phyloP scores from a whole-genome alignment of 23 tunicate species.

The Trididemnum nubilum region DNA sequence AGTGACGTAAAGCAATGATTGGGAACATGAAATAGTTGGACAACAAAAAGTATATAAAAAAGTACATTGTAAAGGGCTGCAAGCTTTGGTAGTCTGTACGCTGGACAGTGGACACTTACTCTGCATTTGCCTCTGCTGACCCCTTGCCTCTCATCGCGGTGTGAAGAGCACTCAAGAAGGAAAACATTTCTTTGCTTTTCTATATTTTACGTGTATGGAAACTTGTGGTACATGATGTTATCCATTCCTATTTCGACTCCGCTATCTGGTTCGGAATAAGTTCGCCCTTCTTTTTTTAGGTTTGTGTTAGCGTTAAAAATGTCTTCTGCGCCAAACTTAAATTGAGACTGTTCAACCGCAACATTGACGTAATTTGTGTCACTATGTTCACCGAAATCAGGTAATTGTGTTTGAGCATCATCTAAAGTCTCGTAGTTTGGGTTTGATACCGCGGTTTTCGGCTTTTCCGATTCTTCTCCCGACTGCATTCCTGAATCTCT shows the following conservation, averaged over 20 bases:
- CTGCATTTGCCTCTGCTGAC: too few relatives aligned
- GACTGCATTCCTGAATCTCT: constrained; percentile 89
- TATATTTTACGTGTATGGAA: not conserved
- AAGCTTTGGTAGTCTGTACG: too few relatives aligned
- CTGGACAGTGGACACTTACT: too few relatives aligned
- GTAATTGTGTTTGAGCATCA: constrained; percentile 33
- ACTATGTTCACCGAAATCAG: not conserved
- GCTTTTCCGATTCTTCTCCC: constrained; percentile 62
- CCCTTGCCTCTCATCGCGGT: too few relatives aligned
- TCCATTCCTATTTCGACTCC: constrained; percentile 87
- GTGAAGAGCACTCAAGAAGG: too few relatives aligned
- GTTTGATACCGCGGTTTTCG: constrained; percentile 68
- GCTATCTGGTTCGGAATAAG: constrained; percentile 90
- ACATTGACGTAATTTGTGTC: constrained; percentile 38
- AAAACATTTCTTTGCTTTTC: too few relatives aligned
- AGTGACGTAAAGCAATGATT: too few relatives aligned
- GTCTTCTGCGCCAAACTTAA: constrained; percentile 44
- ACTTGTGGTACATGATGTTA: constrained; percentile 76
- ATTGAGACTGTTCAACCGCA: not conserved
- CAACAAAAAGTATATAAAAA: too few relatives aligned
- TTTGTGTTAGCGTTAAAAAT: constrained; percentile 23
- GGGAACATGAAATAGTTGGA: too few relatives aligned
- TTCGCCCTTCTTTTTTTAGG: constrained; percentile 36
- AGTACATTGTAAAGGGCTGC: too few relatives aligned
- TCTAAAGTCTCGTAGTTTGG: constrained; percentile 74